A percentile compares a stretch with the other conserved stretches of the same genome.
Conservation (phyloP, 2,113 vertebrate species). For the Callithrix jacchus region DNA sequence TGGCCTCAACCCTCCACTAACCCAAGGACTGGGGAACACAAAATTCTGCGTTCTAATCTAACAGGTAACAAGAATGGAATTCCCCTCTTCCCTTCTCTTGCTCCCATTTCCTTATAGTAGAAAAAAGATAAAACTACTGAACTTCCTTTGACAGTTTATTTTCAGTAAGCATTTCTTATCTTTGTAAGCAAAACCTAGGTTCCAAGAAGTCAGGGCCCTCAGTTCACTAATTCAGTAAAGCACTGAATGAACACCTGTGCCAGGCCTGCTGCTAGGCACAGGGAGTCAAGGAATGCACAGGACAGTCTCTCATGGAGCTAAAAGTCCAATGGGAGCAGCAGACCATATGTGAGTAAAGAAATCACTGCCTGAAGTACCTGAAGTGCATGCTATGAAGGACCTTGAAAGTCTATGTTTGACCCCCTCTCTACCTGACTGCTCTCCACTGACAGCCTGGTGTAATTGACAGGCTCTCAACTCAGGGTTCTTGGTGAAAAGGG, state of each 20-base stretch:
- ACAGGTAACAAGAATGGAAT: background rate
- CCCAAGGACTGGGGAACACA: background rate
- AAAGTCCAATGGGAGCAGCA: background rate
- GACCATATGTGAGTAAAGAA: no score
- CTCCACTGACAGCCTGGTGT: background rate
- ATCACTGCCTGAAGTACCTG: background rate
- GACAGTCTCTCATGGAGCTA: background rate
- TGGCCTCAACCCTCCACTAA: background rate
- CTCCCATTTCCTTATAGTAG: background rate
- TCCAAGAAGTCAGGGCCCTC: background rate
- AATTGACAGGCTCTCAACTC: background rate
- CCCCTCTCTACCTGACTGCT: background rate
- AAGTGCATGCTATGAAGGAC: background rate
- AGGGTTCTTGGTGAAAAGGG: background rate
- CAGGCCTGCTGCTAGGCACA: background rate
- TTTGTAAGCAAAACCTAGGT: background rate
- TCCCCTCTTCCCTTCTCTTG: background rate
- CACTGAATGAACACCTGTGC: background rate
- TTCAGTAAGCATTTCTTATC: background rate
- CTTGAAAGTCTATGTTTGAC: background rate
- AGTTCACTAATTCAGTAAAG: background rate
- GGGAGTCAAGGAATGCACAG: background rate
- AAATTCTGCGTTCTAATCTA: background rate
- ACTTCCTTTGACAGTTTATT: background rate
- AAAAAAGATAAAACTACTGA: background rate